Evolutionary conservation across 1,140 invertebrate genomes (phyloP), one percentile per base, ranked within the genome.

Genomic region (Nautilus pompilius): DNA sequence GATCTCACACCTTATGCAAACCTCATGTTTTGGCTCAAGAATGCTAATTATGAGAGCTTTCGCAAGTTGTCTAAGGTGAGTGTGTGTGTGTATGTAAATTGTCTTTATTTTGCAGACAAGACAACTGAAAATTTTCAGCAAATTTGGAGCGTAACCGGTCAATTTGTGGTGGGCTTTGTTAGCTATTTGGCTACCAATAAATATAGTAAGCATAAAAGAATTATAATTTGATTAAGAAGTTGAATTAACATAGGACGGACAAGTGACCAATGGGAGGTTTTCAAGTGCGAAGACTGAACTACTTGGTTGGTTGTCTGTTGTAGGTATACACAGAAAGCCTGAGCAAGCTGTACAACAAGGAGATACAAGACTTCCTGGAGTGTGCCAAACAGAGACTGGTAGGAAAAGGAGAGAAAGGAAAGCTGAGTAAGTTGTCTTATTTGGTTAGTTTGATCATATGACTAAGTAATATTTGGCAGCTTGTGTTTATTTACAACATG

Each of bases 11-110:
- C 90, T 17, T 96, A 96, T 79, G 89, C 89, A 13, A 91, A 93
- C 68, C 86, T 97, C 57, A 95, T 96, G 90, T 90, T 92, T 76
- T 93, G 95, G 90, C 85, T 92, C 20, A 91, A 93, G 84, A 88
- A 88, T 46, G 90, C 94, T 84, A 93, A 97, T 79, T 86, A 87
- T 46, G 89, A 90, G 75, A 89, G 90, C 13, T 96, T 93, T 83
- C 83, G 86, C 30, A 89, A 89, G 32, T 85, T 98, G 20, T 88
- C 89, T 46, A 90, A 89, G 78, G 79, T 80, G 72, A 59, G 46
- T 65, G n/a, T n/a, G 32, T 29, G 22, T 64, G 29, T 51, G 10
- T 22, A 51, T 13, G 48, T 8, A 17, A 51, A 10, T 15, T 24
- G 22, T 22, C 13, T 17, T 13, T 10, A 24, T 13, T 51, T 41